Evolutionary conservation across 2,888 invertebrate species (phyloP).

Genomic region (Phortica okadai): DNA sequence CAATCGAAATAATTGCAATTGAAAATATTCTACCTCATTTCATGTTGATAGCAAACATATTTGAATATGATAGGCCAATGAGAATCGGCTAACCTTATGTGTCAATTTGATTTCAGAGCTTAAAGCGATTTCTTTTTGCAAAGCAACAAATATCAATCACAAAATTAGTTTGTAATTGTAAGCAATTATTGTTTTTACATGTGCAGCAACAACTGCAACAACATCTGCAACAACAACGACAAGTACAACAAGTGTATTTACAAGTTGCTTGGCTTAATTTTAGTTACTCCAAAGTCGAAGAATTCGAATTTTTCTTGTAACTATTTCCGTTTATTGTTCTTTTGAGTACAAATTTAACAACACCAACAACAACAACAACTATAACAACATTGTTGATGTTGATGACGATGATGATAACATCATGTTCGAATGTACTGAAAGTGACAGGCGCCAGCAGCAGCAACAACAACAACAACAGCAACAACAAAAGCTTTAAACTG

Average conservation of each 20-base stretch:
- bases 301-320: conserved; percentile 33
- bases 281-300: background rate
- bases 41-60: background rate
- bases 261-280: background rate
- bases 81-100: background rate
- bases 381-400: conserved; percentile 2
- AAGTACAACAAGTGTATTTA: background rate
- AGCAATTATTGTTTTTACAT: conserved; percentile 17
- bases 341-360: conserved; percentile 36
- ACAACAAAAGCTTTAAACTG: conserved; percentile 19
- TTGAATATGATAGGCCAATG: background rate
- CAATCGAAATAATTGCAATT: too few species aligned
- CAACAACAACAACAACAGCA: conserved; percentile 47
- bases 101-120: background rate
- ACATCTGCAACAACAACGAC: too few species aligned
- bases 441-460: conserved; percentile 42
- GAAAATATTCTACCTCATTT: too few species aligned
- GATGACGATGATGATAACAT: conserved; percentile 8
- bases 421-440: conserved; percentile 11
- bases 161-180: conserved; percentile 4
- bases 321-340: conserved; percentile 52
- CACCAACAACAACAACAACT: conserved; percentile 24
- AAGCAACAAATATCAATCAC: background rate
- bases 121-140: background rate
- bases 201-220: conserved; percentile 17